Evolutionary conservation across 2,797 vertebrate genomes (phyloP).

Genomic region (Ctenochaetus hawaiiensis): DNA sequence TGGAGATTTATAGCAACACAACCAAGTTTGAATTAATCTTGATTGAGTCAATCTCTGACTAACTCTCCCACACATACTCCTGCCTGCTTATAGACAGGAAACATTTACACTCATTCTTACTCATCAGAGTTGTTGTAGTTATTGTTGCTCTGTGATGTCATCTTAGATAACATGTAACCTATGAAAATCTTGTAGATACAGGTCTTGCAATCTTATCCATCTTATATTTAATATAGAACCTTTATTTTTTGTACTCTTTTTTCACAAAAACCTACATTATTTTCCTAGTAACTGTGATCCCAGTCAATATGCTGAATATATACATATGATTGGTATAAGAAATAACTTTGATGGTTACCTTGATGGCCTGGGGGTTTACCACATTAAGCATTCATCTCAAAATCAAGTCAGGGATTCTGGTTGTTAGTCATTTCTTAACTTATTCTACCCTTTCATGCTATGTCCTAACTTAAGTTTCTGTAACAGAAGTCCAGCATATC

Average conservation of each 20-base stretch:
- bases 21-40: neutral
- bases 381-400: neutral
- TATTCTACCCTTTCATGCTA: neutral
- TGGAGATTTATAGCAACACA: neutral
- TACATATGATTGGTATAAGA: neutral
- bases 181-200: neutral
- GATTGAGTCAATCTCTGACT: conserved; percentile 3
- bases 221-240: too few species aligned
- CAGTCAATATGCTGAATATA: neutral
- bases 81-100: neutral
- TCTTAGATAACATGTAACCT: neutral
- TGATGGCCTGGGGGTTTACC: too few species aligned
- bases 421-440: neutral
- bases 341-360: neutral
- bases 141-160: neutral
- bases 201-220: too few species aligned
- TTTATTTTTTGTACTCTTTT: too few species aligned
- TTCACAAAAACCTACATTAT: neutral
- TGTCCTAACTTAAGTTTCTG: neutral
- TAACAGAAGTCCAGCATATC: too few species aligned
- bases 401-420: neutral
- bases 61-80: neutral
- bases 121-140: neutral
- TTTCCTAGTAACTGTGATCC: neutral
- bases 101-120: neutral